Evolutionary conservation across 2,797 vertebrate genomes (phyloP), one percentile per base, ranked within the genome.

Genomic region (Alca torda): DNA sequence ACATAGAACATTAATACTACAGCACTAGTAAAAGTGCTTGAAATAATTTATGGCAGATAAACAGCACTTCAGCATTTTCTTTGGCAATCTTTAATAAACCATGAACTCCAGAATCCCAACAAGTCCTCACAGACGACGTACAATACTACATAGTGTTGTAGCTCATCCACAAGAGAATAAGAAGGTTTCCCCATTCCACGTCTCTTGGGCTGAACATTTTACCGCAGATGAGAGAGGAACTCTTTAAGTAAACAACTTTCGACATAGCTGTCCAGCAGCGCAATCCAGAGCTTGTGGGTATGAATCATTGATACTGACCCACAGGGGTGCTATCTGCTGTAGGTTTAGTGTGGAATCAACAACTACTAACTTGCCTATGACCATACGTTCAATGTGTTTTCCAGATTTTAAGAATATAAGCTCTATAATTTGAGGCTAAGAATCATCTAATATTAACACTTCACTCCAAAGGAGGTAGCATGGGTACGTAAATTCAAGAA

Each of bases 31-130:
- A 95, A 82, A 95, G 53, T 3, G 25, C 87, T 97, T 95, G 94
- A 96, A 96, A 96, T 96, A 96, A 97, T 97, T 97, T 96, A 97
- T 53, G 67, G 73, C 83, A 91, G 90, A 96, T 97, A 97, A 98
- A 97, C 61, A 97, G 65, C 80, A 73, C 75, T 92, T 89, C 20
- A 73, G 78, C 84, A 73, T 97, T 95, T 94, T 95, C 76, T 97
- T 90, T 95, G 96, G 93, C 96, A 97, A 95, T 91, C 89, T 92
- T 95, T 86, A 95, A 96, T 89, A 97, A 96, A 96, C 93, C 83
- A 95, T 89, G 89, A 89, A 79, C 53, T 95, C 90, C 87, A 94
- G 67, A 92, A 97, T 94, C 70, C 88, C 90, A 93, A 59, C 83
- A 82, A 97, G 80, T 87, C 95, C 63, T 92, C 81, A 33, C 65